phyloP scores from a whole-genome alignment of 2,113 vertebrate genomes.

The Tinamus guttatus region DNA sequence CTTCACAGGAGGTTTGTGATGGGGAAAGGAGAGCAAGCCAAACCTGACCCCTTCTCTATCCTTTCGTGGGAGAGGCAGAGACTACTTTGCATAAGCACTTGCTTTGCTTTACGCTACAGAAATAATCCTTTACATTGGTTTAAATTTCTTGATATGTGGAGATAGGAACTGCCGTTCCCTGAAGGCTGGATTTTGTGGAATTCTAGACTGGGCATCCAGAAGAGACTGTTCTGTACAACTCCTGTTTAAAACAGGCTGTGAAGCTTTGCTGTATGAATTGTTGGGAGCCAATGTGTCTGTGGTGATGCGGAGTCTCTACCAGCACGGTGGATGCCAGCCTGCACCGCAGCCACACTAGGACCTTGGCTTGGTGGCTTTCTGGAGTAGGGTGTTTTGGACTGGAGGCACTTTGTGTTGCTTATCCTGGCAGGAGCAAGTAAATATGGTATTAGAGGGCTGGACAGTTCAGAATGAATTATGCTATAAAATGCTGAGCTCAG shows the following conservation, averaged over 20 bases:
- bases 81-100: not conserved
- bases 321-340: accelerated
- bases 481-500: not conserved
- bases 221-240: not conserved
- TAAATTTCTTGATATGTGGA: not conserved
- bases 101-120: not conserved
- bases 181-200: accelerated
- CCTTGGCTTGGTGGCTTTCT: not conserved
- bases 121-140: not conserved
- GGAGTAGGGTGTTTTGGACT: accelerated
- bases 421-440: not conserved
- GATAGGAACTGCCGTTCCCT: not conserved
- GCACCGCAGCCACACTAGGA: accelerated
- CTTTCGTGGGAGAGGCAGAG: accelerated
- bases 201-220: accelerated
- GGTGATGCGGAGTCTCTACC: accelerated
- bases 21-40: not conserved
- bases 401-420: not conserved
- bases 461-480: not conserved
- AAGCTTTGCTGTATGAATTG: not conserved
- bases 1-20: accelerated
- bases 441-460: not conserved
- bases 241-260: not conserved
- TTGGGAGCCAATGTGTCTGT: accelerated
- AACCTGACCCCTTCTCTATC: not conserved